phyloP scores from a whole-genome alignment of 2,113 vertebrate genomes.

The Blennius ocellaris region DNA sequence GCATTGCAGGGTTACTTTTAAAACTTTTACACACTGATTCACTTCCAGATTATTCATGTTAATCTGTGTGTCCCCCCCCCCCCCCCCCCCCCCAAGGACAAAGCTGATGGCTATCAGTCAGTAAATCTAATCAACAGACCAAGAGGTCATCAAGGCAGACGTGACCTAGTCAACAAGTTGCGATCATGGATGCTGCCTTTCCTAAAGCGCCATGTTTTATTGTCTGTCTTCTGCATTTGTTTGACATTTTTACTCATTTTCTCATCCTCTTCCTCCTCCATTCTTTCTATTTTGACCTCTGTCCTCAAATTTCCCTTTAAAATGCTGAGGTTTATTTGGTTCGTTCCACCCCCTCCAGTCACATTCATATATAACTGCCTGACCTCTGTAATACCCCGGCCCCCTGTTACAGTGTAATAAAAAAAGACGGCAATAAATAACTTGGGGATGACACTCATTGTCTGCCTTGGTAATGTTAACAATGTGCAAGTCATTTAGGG shows the following conservation, averaged over 20 bases:
- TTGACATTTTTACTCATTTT: background rate
- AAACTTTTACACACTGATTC: background rate
- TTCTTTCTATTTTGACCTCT: constrained; percentile 27
- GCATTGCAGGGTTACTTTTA: background rate
- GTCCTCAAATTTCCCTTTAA: constrained; percentile 40
- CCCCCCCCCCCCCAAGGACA: too few species aligned
- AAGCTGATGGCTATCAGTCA: constrained; percentile 61
- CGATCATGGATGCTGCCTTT: constrained; percentile 28
- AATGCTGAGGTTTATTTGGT: constrained; percentile 23
- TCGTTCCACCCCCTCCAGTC: constrained; percentile 9
- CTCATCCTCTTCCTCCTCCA: background rate
- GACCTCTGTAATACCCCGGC: constrained; percentile 54
- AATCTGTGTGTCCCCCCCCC: too few species aligned
- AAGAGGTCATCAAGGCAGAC: constrained; percentile 51
- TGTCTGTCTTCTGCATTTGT: background rate
- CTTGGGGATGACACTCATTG: constrained; percentile 52
- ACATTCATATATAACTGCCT: constrained; percentile 46
- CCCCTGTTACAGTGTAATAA: constrained; percentile 67
- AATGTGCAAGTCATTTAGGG: constrained; percentile 56
- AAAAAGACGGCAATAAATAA: constrained; percentile 62
- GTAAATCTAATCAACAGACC: constrained; percentile 64
- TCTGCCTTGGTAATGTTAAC: constrained; percentile 54
- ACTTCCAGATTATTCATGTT: constrained; percentile 27
- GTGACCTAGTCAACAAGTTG: constrained; percentile 58
- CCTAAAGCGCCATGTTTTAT: constrained; percentile 6